Percentiles rank a stretch among this genome's conserved stretches.
phyloP scores from a whole-genome alignment of 1,140 invertebrate genomes.

The Hirudo medicinalis region DNA sequence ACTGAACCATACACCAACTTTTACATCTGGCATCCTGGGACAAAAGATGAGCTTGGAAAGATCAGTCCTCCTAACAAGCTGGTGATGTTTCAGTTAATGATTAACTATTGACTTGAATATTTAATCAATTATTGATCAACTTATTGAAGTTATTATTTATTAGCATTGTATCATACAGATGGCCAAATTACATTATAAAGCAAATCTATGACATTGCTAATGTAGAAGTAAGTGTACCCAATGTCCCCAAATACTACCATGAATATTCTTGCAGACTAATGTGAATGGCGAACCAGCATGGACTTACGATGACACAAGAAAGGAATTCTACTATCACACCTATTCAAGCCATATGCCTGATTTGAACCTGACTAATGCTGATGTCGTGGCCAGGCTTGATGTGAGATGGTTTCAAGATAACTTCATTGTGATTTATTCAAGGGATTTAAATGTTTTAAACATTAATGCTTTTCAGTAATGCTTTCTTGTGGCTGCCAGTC shows the following conservation, averaged over 20 bases:
- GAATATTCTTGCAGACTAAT: constrained; percentile 42
- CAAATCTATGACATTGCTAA: too few relatives aligned
- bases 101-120: too few relatives aligned
- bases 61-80: constrained; percentile 58
- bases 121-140: too few relatives aligned
- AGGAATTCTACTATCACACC: constrained; percentile 61
- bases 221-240: too few relatives aligned
- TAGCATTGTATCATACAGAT: too few relatives aligned
- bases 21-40: constrained; percentile 31
- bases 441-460: too few relatives aligned
- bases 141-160: too few relatives aligned
- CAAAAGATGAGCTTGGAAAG: constrained; percentile 32
- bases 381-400: constrained; percentile 53
- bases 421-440: too few relatives aligned
- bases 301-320: constrained; percentile 52
- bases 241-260: too few relatives aligned
- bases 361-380: constrained; percentile 54
- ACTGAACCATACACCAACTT: constrained; percentile 49
- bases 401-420: constrained; percentile 32
- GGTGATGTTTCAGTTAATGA: constrained; percentile 42
- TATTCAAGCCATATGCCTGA: constrained; percentile 59
- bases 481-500: too few relatives aligned
- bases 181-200: too few relatives aligned
- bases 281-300: constrained; percentile 57
- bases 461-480: too few relatives aligned